phyloP scores from a whole-genome alignment of 2,888 invertebrate genomes.

The Parthenolecanium corni region DNA sequence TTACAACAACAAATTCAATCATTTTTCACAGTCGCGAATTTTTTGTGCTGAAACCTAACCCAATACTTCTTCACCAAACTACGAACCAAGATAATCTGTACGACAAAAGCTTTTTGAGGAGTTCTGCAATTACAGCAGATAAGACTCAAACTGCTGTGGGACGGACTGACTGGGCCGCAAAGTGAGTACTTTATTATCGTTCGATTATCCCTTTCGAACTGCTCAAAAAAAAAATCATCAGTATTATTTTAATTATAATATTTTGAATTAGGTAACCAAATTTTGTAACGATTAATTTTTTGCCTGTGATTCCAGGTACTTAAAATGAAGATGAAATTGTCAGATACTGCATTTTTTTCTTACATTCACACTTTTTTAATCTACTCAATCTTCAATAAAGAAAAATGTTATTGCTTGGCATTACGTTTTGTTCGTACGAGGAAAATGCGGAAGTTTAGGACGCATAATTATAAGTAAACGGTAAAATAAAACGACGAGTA shows the following conservation, averaged over 20 bases:
- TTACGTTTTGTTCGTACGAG: no score
- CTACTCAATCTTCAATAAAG: no score
- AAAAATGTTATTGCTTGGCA: no score
- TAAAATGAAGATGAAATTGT: constrained; percentile 1
- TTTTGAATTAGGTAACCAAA: no score
- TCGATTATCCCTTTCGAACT: background rate
- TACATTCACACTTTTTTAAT: no score
- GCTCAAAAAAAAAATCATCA: background rate
- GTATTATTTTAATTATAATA: no score
- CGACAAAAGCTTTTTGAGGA: background rate
- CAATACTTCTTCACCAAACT: background rate
- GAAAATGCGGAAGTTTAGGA: no score
- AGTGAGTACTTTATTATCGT: constrained; percentile 4
- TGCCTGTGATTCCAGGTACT: constrained; percentile 6
- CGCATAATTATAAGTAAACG: no score
- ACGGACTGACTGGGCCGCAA: constrained; percentile 23
- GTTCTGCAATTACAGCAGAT: background rate
- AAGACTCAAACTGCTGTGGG: constrained; percentile 4
- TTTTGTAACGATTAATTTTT: no score
- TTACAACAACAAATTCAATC: background rate
- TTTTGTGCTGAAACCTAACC: constrained; percentile 12
- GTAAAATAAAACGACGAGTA: background rate
- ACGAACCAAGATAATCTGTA: background rate
- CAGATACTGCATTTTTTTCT: no score
- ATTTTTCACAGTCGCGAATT: constrained; percentile 12